Evolutionary conservation across 2,888 invertebrate genomes (phyloP).

Genomic region (Cheilosia soror): DNA sequence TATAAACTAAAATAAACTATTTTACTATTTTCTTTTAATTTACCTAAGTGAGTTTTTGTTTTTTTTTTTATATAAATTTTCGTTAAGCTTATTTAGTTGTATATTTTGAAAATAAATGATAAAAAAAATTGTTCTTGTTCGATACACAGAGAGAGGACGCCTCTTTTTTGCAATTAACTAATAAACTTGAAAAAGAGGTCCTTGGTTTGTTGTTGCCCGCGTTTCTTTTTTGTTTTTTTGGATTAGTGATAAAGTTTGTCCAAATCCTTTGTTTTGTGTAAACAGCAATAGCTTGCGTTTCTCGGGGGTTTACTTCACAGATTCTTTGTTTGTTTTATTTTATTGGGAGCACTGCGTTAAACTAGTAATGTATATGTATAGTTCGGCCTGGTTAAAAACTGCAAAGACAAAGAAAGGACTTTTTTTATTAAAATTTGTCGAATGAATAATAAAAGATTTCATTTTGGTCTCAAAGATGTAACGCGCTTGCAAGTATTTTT

Average conservation of each 20-base stretch:
- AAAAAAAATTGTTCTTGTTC: constrained; percentile 32
- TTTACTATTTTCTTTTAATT: constrained; percentile 69
- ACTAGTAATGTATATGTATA: constrained; percentile 71
- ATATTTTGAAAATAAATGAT: constrained; percentile 34
- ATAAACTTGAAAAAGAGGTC: constrained; percentile 74
- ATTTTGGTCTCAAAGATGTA: not conserved
- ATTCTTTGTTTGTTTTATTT: constrained; percentile 47
- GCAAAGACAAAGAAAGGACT: constrained; percentile 19
- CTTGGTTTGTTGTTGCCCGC: constrained; percentile 27
- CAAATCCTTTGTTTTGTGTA: not conserved
- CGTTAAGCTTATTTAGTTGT: constrained; percentile 59
- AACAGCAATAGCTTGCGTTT: constrained; percentile 1
- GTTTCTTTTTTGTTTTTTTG: constrained; percentile 34
- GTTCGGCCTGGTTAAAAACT: constrained; percentile 75
- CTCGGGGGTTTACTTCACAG: constrained; percentile 50
- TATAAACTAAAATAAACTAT: constrained; percentile 65
- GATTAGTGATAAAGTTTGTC: not conserved
- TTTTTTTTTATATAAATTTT: constrained; percentile 24
- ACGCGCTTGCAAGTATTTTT: constrained; percentile 49
- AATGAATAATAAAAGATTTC: not conserved
- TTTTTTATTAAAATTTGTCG: not conserved
- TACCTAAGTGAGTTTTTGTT: constrained; percentile 59
- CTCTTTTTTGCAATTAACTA: constrained; percentile 73
- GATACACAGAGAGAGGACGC: constrained; percentile 37
- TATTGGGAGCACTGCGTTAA: constrained; percentile 56